These are phyloP conservation scores for Lepus townsendii DNA, from an alignment of 2,797 vertebrate species.

Conservation along the genomic window DNA sequence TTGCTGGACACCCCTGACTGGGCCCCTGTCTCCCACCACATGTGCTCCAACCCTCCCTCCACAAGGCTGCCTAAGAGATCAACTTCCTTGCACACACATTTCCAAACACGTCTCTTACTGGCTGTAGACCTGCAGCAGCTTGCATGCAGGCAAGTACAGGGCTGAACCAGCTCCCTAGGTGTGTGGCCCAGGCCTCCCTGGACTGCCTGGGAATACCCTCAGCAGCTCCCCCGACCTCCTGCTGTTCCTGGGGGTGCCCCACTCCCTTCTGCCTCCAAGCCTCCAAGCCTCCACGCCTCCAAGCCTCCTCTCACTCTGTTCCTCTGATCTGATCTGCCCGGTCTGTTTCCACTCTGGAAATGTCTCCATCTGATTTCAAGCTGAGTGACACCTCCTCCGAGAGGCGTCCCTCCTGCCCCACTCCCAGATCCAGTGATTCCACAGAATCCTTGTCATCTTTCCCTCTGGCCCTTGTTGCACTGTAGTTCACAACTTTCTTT, in stretches of 20 bases:
- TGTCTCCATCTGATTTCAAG: background rate
- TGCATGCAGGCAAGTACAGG: background rate
- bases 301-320: background rate
- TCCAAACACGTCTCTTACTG: background rate
- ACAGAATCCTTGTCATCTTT: background rate
- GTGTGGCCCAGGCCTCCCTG: background rate
- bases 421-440: background rate
- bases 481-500: background rate
- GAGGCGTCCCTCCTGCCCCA: background rate
- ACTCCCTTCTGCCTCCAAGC: background rate
- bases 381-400: background rate
- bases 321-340: background rate
- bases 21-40: background rate
- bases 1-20: too few relatives aligned
- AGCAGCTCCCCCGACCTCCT: background rate
- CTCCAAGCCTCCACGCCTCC: too few relatives aligned
- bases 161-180: background rate
- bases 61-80: background rate
- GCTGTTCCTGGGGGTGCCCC: background rate
- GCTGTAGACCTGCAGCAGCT: background rate
- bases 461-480: background rate
- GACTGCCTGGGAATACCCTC: rapidly evolving
- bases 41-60: too few relatives aligned
- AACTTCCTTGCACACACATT: background rate
- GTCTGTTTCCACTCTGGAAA: too few relatives aligned